phyloP scores from a whole-genome alignment of 1,140 invertebrate genomes.

The Ceratitis capitata region DNA sequence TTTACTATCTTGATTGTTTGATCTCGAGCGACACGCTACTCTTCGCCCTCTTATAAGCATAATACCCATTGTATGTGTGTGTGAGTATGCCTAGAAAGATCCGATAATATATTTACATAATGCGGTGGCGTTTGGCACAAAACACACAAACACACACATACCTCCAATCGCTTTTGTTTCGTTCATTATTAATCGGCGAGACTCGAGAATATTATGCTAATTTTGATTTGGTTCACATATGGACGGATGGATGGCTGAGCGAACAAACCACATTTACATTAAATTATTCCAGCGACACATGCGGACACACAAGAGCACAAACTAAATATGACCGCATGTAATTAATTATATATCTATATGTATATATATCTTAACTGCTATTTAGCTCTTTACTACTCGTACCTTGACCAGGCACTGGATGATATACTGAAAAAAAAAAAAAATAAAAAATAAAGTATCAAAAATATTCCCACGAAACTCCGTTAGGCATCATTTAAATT shows the following conservation, averaged over 20 bases:
- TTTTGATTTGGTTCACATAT: slow-evolving; percentile 27
- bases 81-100: background rate
- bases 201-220: slow-evolving; percentile 19
- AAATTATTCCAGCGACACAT: background rate
- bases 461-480: slow-evolving; percentile 8
- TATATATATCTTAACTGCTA: slow-evolving; percentile 12
- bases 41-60: background rate
- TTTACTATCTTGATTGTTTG: background rate
- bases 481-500: too few relatives aligned
- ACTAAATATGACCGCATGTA: background rate
- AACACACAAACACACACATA: too few relatives aligned
- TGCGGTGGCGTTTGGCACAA: background rate
- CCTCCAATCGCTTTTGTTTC: background rate
- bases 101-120: slow-evolving; percentile 8
- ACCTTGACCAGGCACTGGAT: background rate
- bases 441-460: too few relatives aligned
- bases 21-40: background rate
- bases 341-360: background rate
- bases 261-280: background rate
- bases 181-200: background rate
- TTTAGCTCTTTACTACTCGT: background rate
- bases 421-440: background rate
- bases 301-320: background rate
- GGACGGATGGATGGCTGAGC: too few relatives aligned
- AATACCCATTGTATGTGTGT: background rate